A percentile compares a stretch with the other conserved stretches of the same genome.
phyloP scores from a whole-genome alignment of 64 coral and sea anemone species.

The Porites australiensis region DNA sequence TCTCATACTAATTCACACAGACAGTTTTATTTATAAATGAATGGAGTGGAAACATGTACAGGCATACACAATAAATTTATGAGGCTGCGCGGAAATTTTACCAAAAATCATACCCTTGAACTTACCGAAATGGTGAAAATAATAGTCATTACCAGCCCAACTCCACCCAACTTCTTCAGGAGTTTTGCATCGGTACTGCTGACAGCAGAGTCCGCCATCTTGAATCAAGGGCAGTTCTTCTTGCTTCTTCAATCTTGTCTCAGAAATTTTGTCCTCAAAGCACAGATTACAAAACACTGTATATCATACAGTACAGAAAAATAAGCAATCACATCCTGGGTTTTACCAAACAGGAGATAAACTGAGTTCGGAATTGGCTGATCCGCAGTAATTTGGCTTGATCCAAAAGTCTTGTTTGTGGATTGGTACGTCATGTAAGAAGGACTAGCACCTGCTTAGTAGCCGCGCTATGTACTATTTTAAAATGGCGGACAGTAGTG shows the following conservation, averaged over 20 bases:
- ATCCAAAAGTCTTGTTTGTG: background rate
- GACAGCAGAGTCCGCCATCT: conserved; percentile 46
- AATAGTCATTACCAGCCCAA: conserved; percentile 76
- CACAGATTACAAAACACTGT: background rate
- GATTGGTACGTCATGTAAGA: background rate
- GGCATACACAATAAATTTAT: no score
- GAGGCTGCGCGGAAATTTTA: no score
- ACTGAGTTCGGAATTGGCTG: no score
- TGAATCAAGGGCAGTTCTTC: background rate
- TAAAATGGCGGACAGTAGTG: background rate
- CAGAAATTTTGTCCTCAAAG: background rate
- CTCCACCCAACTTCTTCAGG: conserved; percentile 58
- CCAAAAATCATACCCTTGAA: background rate
- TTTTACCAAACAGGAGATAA: no score
- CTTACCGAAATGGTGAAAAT: conserved; percentile 89
- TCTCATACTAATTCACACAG: no score
- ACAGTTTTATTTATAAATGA: no score
- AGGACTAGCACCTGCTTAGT: background rate
- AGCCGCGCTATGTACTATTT: background rate
- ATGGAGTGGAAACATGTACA: no score
- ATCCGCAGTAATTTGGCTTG: background rate
- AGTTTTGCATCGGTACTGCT: conserved; percentile 43
- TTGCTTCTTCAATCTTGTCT: no score
- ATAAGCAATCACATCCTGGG: background rate
- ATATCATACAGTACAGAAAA: background rate